Evolutionary conservation across 2,797 vertebrate genomes (phyloP).

Genomic region (Anabacerthia variegaticeps): DNA sequence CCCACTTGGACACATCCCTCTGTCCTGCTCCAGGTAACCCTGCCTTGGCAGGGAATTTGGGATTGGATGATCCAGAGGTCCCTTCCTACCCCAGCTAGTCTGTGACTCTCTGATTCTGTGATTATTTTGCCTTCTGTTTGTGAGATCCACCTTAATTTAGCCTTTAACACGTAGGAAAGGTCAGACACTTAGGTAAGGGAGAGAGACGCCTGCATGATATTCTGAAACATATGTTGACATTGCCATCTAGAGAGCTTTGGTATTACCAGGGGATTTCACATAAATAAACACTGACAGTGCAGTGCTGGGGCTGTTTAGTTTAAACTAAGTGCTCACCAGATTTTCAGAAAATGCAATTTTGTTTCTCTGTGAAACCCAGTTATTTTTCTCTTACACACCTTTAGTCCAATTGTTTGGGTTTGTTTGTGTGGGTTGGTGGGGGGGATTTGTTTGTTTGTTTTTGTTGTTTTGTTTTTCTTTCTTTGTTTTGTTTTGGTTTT

Average conservation of each 20-base stretch:
- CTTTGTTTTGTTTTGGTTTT: not conserved
- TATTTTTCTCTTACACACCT: not conserved
- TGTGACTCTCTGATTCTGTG: not conserved
- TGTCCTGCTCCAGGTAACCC: not conserved
- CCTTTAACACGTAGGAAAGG: not conserved
- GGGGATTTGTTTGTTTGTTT: not conserved
- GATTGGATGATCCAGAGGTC: not conserved
- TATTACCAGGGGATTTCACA: not conserved
- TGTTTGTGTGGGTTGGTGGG: no score
- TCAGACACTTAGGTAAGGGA: not conserved
- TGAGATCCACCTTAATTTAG: not conserved
- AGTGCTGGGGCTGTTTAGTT: not conserved
- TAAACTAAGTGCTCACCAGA: not conserved
- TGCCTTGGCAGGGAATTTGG: not conserved
- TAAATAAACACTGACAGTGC: not conserved
- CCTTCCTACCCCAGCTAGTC: not conserved
- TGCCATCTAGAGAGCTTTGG: not conserved
- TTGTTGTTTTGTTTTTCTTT: no score
- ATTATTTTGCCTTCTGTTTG: not conserved
- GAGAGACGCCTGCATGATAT: not conserved
- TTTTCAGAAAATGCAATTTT: not conserved
- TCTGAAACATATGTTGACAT: not conserved
- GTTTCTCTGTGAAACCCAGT: not conserved
- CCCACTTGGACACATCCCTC: not conserved
- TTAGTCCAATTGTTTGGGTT: not conserved